These are phyloP conservation scores for Catalaphyllia jardinei DNA, from an alignment of 64 coral and sea anemone species.

Conservation along the genomic window DNA sequence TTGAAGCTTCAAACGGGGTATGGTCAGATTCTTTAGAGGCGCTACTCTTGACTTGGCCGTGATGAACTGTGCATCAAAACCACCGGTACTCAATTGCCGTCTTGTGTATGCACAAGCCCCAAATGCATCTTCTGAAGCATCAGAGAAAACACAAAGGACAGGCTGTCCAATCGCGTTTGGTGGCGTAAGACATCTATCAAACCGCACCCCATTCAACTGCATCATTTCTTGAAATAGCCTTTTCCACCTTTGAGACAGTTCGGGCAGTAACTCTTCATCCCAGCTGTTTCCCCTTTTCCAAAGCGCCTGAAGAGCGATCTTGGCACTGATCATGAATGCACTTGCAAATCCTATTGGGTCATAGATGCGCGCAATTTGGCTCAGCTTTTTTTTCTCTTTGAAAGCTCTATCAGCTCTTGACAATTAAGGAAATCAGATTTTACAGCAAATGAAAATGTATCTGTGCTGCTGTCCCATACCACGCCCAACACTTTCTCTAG, in stretches of 20 bases:
- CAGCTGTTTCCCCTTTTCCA: slow-evolving; percentile 55
- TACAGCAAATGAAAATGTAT: slow-evolving; percentile 44
- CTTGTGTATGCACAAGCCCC: slow-evolving; percentile 52
- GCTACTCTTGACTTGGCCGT: slow-evolving; percentile 70
- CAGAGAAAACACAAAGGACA: no score
- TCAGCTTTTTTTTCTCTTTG: slow-evolving; percentile 62
- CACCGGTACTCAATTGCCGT: slow-evolving; percentile 18
- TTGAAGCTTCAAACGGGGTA: slow-evolving; percentile 57
- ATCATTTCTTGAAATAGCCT: slow-evolving; percentile 47
- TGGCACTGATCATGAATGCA: slow-evolving; percentile 34
- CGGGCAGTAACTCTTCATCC: slow-evolving; percentile 54
- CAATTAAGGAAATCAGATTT: slow-evolving; percentile 20
- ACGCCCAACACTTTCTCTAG: no score
- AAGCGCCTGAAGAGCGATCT: no score
- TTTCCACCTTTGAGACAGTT: not conserved
- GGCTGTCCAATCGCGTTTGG: no score
- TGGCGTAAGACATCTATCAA: no score
- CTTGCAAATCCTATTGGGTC: slow-evolving; percentile 57
- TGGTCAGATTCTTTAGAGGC: slow-evolving; percentile 55
- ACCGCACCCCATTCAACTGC: no score
- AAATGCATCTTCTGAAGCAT: slow-evolving; percentile 44
- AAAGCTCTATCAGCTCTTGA: slow-evolving; percentile 20
- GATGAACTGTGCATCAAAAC: slow-evolving; percentile 34
- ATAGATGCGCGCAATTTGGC: slow-evolving; percentile 55
- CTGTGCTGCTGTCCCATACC: slow-evolving; percentile 45